Evolutionary conservation across 2,797 vertebrate genomes (phyloP).

Genomic region (Lates japonicus): DNA sequence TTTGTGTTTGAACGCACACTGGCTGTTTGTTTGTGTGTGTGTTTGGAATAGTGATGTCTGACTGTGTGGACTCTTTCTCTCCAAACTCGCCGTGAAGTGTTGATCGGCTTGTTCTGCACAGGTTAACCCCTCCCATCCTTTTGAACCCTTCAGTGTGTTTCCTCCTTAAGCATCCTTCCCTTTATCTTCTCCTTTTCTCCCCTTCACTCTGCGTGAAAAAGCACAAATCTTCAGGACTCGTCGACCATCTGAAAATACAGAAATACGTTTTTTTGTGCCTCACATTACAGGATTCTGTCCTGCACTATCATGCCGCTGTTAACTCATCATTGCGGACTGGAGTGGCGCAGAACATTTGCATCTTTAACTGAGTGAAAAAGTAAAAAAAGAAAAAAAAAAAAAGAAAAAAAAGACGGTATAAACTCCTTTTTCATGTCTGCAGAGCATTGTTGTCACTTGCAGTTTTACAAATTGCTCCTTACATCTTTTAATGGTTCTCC

Average conservation of each 20-base stretch:
- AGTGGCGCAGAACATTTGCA: slow-evolving; percentile 23
- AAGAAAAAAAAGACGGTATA: slow-evolving; percentile 13
- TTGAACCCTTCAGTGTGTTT: background rate
- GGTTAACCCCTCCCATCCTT: slow-evolving; percentile 61
- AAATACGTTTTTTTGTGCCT: background rate
- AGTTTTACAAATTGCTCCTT: slow-evolving; percentile 78
- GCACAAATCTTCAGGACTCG: background rate
- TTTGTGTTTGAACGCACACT: slow-evolving; percentile 35
- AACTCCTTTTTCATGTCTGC: slow-evolving; percentile 53
- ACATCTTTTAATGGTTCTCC: slow-evolving; percentile 75
- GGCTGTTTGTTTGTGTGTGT: slow-evolving; percentile 47
- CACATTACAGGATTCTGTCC: background rate
- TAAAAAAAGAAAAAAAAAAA: background rate
- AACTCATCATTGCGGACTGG: background rate
- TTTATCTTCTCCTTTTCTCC: background rate
- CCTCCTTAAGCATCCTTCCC: background rate
- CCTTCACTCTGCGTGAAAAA: background rate
- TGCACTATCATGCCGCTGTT: slow-evolving; percentile 25
- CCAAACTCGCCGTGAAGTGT: slow-evolving; percentile 67
- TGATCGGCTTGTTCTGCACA: slow-evolving; percentile 65
- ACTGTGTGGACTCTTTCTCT: slow-evolving; percentile 57
- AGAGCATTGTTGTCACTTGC: slow-evolving; percentile 62
- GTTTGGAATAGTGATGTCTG: slow-evolving; percentile 34
- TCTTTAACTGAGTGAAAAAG: slow-evolving; percentile 20
- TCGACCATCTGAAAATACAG: background rate